Conservation (phyloP, 1,140 invertebrate genomes). For the Amphibalanus amphitrite region DNA sequence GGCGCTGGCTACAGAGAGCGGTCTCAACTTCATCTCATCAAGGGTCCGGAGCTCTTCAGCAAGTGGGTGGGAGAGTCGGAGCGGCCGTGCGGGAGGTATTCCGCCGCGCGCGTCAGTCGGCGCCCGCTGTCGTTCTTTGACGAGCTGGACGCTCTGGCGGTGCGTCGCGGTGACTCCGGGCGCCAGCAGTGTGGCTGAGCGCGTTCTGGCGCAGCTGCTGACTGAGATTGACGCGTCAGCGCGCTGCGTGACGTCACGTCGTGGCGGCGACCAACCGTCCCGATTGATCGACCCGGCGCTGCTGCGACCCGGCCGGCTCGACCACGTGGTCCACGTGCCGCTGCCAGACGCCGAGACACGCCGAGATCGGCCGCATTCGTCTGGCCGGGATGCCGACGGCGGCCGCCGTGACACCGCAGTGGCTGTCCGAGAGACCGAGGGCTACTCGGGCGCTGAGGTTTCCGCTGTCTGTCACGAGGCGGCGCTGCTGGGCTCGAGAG, state of each 20-base stretch:
- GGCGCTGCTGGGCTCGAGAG: constrained; percentile 55
- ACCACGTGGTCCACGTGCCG: constrained; percentile 78
- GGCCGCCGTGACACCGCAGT: constrained; percentile 36
- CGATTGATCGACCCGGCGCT: constrained; percentile 70
- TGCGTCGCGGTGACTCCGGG: constrained; percentile 14
- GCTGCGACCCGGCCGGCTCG: no score
- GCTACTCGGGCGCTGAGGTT: constrained; percentile 37
- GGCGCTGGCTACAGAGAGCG: constrained; percentile 85
- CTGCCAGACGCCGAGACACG: constrained; percentile 52
- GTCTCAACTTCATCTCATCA: constrained; percentile 81
- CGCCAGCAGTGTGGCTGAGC: constrained; percentile 26
- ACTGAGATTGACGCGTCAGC: constrained; percentile 64
- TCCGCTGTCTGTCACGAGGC: constrained; percentile 73
- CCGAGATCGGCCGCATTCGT: constrained; percentile 52
- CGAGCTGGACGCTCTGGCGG: constrained; percentile 76
- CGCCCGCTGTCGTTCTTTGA: constrained; percentile 95
- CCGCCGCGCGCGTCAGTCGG: constrained; percentile 70
- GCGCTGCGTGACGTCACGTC: constrained; percentile 62
- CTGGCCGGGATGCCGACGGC: constrained; percentile 40
- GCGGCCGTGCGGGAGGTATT: constrained; percentile 79
- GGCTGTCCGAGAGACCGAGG: constrained; percentile 27
- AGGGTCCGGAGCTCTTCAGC: constrained; percentile 71
- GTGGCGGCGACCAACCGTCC: constrained; percentile 94
- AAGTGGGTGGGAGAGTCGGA: constrained; percentile 99
- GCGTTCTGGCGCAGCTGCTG: constrained; percentile 70